These are phyloP conservation scores for Epinotia brunnichana DNA, from an alignment of 2,888 invertebrate genomes.

Conservation along the genomic window DNA sequence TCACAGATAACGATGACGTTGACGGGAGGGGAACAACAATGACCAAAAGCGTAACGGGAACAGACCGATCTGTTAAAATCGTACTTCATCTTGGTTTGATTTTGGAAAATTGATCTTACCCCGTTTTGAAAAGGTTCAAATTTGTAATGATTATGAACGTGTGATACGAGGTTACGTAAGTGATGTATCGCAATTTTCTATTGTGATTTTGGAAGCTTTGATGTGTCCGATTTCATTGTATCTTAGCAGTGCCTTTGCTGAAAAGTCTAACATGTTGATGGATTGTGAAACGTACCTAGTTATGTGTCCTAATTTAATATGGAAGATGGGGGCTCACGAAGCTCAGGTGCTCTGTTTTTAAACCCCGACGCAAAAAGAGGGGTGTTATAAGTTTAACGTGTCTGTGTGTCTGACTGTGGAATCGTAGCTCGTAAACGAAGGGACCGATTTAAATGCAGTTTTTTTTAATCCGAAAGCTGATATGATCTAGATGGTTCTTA, in stretches of 20 bases:
- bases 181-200: conserved; percentile 21
- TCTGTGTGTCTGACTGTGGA: too few species aligned
- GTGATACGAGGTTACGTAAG: conserved; percentile 10
- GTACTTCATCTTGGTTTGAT: neutral
- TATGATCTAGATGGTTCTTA: too few species aligned
- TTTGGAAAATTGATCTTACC: neutral
- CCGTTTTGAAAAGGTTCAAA: conserved; percentile 5
- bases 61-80: conserved; percentile 27
- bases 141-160: neutral
- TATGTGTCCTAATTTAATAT: too few species aligned
- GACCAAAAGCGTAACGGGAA: conserved; percentile 50
- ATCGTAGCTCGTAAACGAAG: too few species aligned
- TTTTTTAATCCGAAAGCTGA: too few species aligned
- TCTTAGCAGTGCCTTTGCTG: conserved; percentile 1
- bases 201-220: conserved; percentile 39
- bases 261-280: neutral
- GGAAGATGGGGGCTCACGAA: too few species aligned
- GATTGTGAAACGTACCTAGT: neutral
- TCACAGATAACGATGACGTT: conserved; percentile 61
- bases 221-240: conserved; percentile 37
- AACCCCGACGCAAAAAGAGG: too few species aligned
- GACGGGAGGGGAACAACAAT: conserved; percentile 51
- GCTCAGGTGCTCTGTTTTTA: too few species aligned
- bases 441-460: too few species aligned
- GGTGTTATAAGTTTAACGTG: too few species aligned